These are phyloP conservation scores for Trimorus sp. DNA, from an alignment of 2,888 invertebrate genomes.

Conservation along the genomic window DNA sequence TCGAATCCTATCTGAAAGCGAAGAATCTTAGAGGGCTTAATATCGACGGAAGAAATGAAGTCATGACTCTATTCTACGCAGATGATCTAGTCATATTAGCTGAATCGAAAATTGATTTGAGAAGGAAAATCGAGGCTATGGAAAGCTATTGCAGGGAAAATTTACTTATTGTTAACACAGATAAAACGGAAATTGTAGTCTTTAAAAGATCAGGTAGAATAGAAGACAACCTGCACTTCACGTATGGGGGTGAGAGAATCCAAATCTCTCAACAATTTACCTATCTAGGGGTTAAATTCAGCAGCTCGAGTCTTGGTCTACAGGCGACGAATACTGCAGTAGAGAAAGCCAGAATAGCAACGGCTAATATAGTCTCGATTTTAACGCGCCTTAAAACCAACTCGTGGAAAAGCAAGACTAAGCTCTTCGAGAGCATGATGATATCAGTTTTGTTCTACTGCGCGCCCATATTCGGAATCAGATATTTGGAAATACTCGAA, in stretches of 20 bases:
- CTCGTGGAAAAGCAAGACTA: not conserved
- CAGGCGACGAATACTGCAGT: not conserved
- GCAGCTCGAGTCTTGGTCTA: not conserved
- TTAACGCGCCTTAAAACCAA: too few species aligned
- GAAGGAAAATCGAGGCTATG: not conserved
- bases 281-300: constrained; percentile 17
- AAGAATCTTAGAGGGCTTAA: constrained; percentile 6
- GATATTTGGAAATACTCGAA: constrained; percentile 18
- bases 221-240: not conserved
- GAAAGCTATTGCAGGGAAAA: constrained; percentile 16
- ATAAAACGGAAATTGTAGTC: constrained; percentile 8
- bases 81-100: constrained; percentile 23
- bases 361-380: not conserved
- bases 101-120: constrained; percentile 1
- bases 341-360: not conserved
- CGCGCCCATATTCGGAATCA: constrained; percentile 17
- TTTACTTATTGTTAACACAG: constrained; percentile 1
- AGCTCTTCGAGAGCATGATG: not conserved
- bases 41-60: constrained; percentile 9
- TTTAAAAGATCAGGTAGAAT: constrained; percentile 15
- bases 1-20: constrained; percentile 12
- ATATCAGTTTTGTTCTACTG: not conserved
- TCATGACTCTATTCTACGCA: constrained; percentile 14
- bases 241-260: not conserved
- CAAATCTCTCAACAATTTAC: constrained; percentile 8